Evolutionary conservation across 2,113 vertebrate species (phyloP).

Genomic region (Corythaeola cristata): DNA sequence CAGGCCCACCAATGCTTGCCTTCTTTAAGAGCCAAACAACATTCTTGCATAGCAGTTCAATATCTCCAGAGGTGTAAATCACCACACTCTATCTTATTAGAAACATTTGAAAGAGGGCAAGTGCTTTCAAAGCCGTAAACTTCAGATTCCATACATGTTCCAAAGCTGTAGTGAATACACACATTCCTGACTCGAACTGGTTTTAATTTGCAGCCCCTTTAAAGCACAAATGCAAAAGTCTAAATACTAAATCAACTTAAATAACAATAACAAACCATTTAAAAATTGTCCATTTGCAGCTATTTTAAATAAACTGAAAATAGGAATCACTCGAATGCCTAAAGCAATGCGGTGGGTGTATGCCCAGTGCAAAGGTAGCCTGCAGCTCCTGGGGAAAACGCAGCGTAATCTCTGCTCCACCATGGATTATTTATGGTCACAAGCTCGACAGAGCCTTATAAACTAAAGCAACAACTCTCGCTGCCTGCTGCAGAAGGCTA

Average conservation of each 20-base stretch:
- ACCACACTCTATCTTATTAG: constrained; percentile 72
- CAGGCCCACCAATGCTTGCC: constrained; percentile 50
- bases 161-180: constrained; percentile 48
- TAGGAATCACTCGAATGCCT: neutral
- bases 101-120: constrained; percentile 73
- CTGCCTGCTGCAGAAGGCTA: neutral
- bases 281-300: neutral
- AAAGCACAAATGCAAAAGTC: constrained; percentile 52
- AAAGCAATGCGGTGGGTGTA: neutral
- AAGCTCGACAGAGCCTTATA: neutral
- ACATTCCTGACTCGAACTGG: constrained; percentile 65
- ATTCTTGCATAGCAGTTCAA: constrained; percentile 68
- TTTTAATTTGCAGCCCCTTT: constrained; percentile 73
- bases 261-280: constrained; percentile 28
- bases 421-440: neutral
- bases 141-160: constrained; percentile 64
- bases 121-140: constrained; percentile 60
- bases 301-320: neutral
- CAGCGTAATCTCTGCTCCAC: neutral
- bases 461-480: neutral
- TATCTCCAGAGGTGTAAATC: constrained; percentile 74
- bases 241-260: constrained; percentile 19
- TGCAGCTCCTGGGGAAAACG: neutral
- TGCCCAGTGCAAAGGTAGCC: neutral
- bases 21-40: constrained; percentile 65